These are phyloP conservation scores for Epsilonema sp. DNA, from an alignment of 2,888 invertebrate species.

Conservation along the genomic window DNA sequence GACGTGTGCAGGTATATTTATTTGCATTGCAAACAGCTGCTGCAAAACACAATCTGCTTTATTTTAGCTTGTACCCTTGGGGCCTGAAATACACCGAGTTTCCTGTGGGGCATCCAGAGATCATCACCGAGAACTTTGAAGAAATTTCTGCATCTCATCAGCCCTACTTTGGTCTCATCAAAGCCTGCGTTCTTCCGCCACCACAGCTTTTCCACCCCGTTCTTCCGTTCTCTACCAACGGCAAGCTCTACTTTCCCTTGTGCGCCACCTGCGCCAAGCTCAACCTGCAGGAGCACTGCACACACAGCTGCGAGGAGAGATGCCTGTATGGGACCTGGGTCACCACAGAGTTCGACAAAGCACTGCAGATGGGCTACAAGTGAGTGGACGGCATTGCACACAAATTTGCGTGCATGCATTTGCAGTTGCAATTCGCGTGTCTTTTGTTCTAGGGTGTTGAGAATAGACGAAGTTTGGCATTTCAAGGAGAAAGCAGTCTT, in stretches of 20 bases:
- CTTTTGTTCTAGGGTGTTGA: no score
- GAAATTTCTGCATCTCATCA: background rate
- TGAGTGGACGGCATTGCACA: no score
- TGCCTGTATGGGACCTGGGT: slow-evolving; percentile 17
- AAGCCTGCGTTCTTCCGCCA: slow-evolving; percentile 18
- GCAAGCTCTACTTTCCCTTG: no score
- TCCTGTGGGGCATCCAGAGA: slow-evolving; percentile 11
- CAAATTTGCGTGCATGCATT: no score
- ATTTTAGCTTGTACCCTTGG: slow-evolving; percentile 21
- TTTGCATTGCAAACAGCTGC: no score
- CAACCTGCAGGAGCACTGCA: background rate
- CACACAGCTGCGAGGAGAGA: slow-evolving; percentile 12
- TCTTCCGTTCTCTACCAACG: slow-evolving; percentile 11
- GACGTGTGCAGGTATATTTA: slow-evolving; percentile 17
- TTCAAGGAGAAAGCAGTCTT: no score
- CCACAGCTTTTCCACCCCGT: slow-evolving; percentile 18
- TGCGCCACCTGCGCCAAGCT: background rate
- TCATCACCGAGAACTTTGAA: slow-evolving; percentile 5
- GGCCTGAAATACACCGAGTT: slow-evolving; percentile 15
- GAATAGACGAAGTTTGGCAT: background rate
- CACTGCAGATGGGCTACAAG: slow-evolving; percentile 15
- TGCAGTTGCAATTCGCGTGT: no score
- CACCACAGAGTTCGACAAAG: slow-evolving; percentile 15
- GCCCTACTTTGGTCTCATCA: slow-evolving; percentile 16
- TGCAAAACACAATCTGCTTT: no score